Evolutionary conservation across 2,797 vertebrate species (phyloP), one percentile per base, ranked within the genome.

Genomic region (Danionella dracula): DNA sequence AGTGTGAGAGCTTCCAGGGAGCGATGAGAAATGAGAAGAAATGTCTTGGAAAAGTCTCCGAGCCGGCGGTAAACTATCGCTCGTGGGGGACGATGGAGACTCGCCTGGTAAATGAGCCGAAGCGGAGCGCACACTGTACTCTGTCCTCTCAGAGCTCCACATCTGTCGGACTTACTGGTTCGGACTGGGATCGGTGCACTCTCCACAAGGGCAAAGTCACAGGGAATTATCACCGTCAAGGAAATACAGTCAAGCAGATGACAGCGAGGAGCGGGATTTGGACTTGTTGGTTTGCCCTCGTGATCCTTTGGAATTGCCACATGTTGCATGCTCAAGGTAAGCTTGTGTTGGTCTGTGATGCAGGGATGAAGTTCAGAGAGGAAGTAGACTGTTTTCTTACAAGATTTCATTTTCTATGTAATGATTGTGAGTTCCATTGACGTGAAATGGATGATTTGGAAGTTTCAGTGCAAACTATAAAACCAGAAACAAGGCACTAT

Each of bases 241-340:
- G 53, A 49, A 57, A 56, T 57, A 32, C 23, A 21, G 11, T 21
- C 8, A 27, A 55, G 41, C 31, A 2, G 31, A 41, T 40, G 53
- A 57, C 21, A 44, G 15, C 49, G 46, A 17, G 21, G 48, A 16
- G 44, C 38, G 37, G 54, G 37, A 31, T 71, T 48, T 32, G 55
- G 37, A 46, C 13, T 16, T 71, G 68, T 61, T 65, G 65, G 44
- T 71, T 42, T 57, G 54, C 68, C 46, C 42, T 71, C 44, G 46
- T 66, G 38, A 44, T 71, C 32, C 15, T 71, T 12, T 71, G 68
- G 68, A 71, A 71, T 44, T 51, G 37, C 61, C 68, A 71, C 68
- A 51, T 71, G 68, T 71, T 71, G 68, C 54, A 41, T 27, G 68
- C 68, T 13, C 62, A 72, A 50, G 70, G 62, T 66, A 67, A 48